Conservation (phyloP, 2,888 invertebrate genomes). For the Keiferia lycopersicella region DNA sequence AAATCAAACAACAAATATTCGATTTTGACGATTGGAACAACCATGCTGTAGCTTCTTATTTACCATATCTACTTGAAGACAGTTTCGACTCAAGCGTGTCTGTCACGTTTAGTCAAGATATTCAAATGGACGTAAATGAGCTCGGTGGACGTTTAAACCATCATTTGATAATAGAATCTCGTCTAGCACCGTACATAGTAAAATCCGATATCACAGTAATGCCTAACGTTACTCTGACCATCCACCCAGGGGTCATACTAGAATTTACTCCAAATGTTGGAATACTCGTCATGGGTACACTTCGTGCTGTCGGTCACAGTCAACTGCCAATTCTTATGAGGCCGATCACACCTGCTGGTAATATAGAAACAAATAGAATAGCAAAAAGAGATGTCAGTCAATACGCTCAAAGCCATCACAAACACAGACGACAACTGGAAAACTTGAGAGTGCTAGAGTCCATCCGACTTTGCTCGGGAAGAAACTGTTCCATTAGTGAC, state of each 20-base stretch:
- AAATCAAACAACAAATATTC: conserved; percentile 92
- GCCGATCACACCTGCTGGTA: conserved; percentile 71
- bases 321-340: conserved; percentile 90
- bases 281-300: conserved; percentile 94
- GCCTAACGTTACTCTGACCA: conserved; percentile 93
- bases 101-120: conserved; percentile 82
- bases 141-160: conserved; percentile 89
- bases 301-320: conserved; percentile 90
- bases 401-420: conserved; percentile 58
- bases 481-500: conserved; percentile 84
- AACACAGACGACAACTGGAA: conserved; percentile 79
- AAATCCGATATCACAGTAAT: conserved; percentile 97
- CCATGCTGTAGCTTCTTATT: conserved; percentile 94
- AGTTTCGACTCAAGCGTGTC: conserved; percentile 89
- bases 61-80: conserved; percentile 92
- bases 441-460: conserved; percentile 80
- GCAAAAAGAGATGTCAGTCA: conserved; percentile 65
- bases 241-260: conserved; percentile 93
- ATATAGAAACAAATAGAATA: conserved; percentile 62
- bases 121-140: conserved; percentile 82
- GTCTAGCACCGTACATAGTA: conserved; percentile 88
- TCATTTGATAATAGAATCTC: conserved; percentile 83
- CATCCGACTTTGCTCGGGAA: conserved; percentile 89
- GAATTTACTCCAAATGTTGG: conserved; percentile 98
- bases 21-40: conserved; percentile 99